Evolutionary conservation across 2,888 invertebrate genomes (phyloP), one percentile per base, ranked within the genome.

Genomic region (Apodemia zela): DNA sequence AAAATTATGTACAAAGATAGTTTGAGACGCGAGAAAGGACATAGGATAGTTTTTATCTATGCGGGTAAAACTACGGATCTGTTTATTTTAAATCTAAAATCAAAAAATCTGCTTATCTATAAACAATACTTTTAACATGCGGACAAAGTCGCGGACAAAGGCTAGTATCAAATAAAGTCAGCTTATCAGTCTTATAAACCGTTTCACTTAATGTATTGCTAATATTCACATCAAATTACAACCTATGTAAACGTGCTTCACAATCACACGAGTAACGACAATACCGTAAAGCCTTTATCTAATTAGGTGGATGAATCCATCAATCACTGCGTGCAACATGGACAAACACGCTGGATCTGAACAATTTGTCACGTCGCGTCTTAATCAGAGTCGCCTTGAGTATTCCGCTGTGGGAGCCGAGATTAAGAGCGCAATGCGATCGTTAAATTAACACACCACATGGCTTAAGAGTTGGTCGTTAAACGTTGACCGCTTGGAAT

Each of bases 281-380:
- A 72, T 69, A 69, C 68, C 67, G 62, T 63, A 64, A 63, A 66
- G 68, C 63, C 75, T 76, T 81, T 75, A 79, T 80, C 79, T 83
- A 83, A 83, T 82, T 81, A 80, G 74, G 71, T 72, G 69, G 73
- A 75, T 75, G 76, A 73, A 75, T 73, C 72, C 78, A 82, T 81
- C 79, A 80, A 84, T 84, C 84, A 79, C 74, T 65, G 66, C 69
- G 54, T 57, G 66, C 72, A 67, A 59, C 69, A 66, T 63, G 73
- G 71, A 73, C 73, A 75, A 75, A 77, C 77, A 75, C 71, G 75
- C 72, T 73, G 75, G 73, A 73, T 74, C 71, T 72, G 72, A 73
- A 74, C 76, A 69, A 77, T 77, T 78, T 77, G 78, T 80, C 77
- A 75, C 76, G 72, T 68, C 67, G 62, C 64, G 54, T 57, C 66